Conservation (phyloP, 2,888 invertebrate species). For the Gymnocheta viridis region DNA sequence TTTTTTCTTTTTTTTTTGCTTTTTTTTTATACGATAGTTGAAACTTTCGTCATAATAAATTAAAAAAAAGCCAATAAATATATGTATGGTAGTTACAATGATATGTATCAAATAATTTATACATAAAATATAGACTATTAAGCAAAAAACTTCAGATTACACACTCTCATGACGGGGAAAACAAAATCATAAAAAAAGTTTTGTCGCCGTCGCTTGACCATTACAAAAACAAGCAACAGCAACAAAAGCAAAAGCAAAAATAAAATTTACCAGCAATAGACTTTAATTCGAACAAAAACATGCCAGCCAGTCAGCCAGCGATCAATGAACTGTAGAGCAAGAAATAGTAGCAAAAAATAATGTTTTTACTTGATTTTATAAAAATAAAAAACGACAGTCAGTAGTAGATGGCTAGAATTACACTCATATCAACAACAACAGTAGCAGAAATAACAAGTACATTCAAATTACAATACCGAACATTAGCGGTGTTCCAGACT, state of each 20-base stretch:
- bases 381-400: conserved; percentile 10
- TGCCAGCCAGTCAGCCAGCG: conserved; percentile 43
- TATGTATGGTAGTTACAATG: conserved; percentile 37
- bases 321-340: conserved; percentile 67
- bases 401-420: conserved; percentile 48
- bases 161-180: conserved; percentile 25
- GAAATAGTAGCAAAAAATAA: conserved; percentile 46
- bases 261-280: conserved; percentile 27
- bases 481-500: background rate
- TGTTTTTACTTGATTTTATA: conserved; percentile 31
- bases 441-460: conserved; percentile 11
- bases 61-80: conserved; percentile 53
- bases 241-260: conserved; percentile 19
- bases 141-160: conserved; percentile 42
- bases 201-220: conserved; percentile 58
- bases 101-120: conserved; percentile 61
- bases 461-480: conserved; percentile 19
- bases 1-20: conserved; percentile 4
- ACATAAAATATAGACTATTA: conserved; percentile 57
- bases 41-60: conserved; percentile 53
- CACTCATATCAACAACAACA: conserved; percentile 44
- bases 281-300: conserved; percentile 15
- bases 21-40: background rate
- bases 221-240: conserved; percentile 15
- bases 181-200: conserved; percentile 13